A percentile compares a stretch with the other conserved stretches of the same genome.
Conservation (phyloP, 1,140 invertebrate genomes). For the Scaptomyza hsui region DNA sequence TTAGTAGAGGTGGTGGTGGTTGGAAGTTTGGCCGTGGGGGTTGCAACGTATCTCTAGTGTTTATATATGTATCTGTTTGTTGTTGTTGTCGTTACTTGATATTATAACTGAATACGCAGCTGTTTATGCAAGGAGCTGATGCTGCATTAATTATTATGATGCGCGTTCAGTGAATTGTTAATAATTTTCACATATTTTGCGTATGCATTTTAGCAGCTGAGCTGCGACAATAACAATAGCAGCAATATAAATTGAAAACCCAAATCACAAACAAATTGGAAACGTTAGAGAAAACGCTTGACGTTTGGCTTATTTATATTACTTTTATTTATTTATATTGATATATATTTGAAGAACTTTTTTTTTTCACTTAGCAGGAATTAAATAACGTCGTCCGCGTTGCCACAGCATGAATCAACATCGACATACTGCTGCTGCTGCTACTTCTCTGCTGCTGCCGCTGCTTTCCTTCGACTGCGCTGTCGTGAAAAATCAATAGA, state of each 20-base stretch:
- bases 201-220: conserved; percentile 32
- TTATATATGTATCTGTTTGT: conserved; percentile 66
- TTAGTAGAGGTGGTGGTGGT: conserved; percentile 44
- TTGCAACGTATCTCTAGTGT: conserved; percentile 45
- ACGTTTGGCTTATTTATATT: conserved; percentile 48
- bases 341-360: conserved; percentile 55
- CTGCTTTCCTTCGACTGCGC: conserved; percentile 26
- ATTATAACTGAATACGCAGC: conserved; percentile 45
- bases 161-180: conserved; percentile 7
- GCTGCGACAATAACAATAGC: conserved; percentile 1
- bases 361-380: conserved; percentile 53
- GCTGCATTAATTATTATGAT: conserved; percentile 38
- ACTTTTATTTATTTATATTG: conserved; percentile 61
- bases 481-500: conserved; percentile 64
- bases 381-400: conserved; percentile 63
- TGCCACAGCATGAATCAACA: conserved; percentile 61
- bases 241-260: not conserved
- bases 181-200: conserved; percentile 44
- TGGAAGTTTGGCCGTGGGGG: conserved; percentile 50
- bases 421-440: conserved; percentile 60
- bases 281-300: conserved; percentile 3
- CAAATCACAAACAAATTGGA: conserved; percentile 6
- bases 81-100: conserved; percentile 57
- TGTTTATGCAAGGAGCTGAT: conserved; percentile 51
- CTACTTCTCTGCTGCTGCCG: conserved; percentile 32